Evolutionary conservation across 2,113 vertebrate genomes (phyloP).

Genomic region (Pluvialis apricaria): DNA sequence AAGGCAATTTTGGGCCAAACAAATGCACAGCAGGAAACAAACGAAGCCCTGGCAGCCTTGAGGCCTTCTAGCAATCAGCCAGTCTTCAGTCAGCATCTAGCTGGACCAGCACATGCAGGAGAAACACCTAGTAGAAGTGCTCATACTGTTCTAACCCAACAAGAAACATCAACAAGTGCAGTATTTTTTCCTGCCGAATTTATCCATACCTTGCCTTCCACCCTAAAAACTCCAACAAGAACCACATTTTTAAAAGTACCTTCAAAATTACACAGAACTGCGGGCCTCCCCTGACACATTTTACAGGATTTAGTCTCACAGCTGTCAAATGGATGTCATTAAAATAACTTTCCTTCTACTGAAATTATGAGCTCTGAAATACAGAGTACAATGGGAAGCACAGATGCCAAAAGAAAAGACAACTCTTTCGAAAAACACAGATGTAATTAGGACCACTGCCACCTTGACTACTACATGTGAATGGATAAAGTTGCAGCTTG

Average conservation of each 20-base stretch:
- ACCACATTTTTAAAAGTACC: not conserved
- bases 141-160: not conserved
- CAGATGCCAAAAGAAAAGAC: not conserved
- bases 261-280: not conserved
- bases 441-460: not conserved
- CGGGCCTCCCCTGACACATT: not conserved
- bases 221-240: not conserved
- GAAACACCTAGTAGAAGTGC: not conserved
- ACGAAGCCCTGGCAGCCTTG: not conserved
- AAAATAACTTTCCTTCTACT: not conserved
- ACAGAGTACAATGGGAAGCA: not conserved
- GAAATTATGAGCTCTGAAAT: not conserved
- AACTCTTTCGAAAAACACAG: not conserved
- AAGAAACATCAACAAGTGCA: not conserved
- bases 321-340: not conserved
- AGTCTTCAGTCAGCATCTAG: not conserved
- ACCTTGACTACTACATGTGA: not conserved
- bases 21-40: constrained; percentile 13
- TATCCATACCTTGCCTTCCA: not conserved
- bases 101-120: not conserved
- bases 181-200: not conserved
- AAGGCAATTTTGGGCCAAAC: not conserved
- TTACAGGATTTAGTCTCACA: not conserved
- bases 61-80: not conserved
- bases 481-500: not conserved